phyloP scores from a whole-genome alignment of 2,888 invertebrate species.

The Drosophila barbarae region DNA sequence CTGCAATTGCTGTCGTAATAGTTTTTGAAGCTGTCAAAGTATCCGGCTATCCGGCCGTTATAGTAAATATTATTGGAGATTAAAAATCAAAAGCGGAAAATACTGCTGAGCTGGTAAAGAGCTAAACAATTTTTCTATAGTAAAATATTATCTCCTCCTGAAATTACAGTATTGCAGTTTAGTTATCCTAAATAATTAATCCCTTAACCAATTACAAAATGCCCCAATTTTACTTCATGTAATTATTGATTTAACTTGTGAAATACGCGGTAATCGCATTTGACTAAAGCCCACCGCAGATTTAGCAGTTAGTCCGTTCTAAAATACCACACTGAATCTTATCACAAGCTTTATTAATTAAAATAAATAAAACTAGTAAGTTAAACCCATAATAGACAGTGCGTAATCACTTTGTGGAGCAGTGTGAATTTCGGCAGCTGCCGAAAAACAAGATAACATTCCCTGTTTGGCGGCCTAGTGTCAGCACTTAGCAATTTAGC shows the following conservation, averaged over 20 bases:
- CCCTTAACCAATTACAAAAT: not conserved
- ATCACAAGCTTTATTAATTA: not conserved
- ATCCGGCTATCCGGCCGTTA: constrained; percentile 3
- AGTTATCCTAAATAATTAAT: not conserved
- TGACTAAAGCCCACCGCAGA: not conserved
- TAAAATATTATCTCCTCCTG: too few species aligned
- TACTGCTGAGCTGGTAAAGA: not conserved
- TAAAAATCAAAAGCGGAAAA: not conserved
- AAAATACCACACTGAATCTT: not conserved
- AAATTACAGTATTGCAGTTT: not conserved
- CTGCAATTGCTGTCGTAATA: constrained; percentile 36
- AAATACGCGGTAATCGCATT: not conserved
- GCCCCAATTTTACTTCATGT: not conserved
- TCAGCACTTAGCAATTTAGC: constrained; percentile 3
- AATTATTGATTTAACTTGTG: not conserved
- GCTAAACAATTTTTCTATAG: too few species aligned
- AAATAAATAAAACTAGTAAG: not conserved
- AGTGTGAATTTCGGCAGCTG: not conserved
- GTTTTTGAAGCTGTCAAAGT: constrained; percentile 34
- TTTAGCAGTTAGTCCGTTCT: not conserved
- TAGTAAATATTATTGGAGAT: constrained; percentile 30
- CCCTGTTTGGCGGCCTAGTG: not conserved
- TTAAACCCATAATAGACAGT: not conserved
- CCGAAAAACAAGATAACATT: too few species aligned
- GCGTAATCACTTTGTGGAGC: not conserved